Percentiles rank a stretch among this genome's conserved stretches.
phyloP scores from a whole-genome alignment of 2,113 vertebrate species.

The Lycaon pictus region DNA sequence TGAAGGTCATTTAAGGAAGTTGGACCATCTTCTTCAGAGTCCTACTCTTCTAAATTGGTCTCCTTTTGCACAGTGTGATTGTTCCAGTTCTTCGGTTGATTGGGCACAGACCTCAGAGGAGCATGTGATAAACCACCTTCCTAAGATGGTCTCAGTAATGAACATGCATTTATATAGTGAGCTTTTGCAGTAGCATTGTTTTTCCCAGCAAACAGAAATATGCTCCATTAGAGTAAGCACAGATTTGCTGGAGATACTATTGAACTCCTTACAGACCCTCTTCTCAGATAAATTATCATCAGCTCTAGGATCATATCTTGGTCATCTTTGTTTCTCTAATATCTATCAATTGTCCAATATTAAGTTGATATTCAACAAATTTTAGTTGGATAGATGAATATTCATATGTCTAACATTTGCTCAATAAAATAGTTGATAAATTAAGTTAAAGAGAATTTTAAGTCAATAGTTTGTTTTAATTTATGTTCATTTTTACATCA shows the following conservation, averaged over 20 bases:
- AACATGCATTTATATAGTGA: not conserved
- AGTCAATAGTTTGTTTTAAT: not conserved
- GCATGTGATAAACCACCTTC: no score
- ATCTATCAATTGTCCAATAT: no score
- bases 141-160: not conserved
- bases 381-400: not conserved
- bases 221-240: not conserved
- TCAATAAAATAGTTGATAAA: not conserved
- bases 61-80: not conserved
- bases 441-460: not conserved
- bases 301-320: not conserved
- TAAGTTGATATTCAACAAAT: not conserved
- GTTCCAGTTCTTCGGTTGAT: not conserved
- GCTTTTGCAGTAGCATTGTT: not conserved
- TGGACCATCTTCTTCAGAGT: not conserved
- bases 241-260: not conserved
- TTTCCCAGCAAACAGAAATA: not conserved
- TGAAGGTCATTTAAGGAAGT: not conserved
- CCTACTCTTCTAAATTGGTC: not conserved
- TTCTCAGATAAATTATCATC: not conserved
- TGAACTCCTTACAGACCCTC: not conserved
- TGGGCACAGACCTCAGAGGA: not conserved
- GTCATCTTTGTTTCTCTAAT: not conserved
- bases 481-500: not conserved
- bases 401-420: not conserved